Evolutionary conservation across 2,888 invertebrate genomes (phyloP).

Genomic region (Eustalomyia histrio): DNA sequence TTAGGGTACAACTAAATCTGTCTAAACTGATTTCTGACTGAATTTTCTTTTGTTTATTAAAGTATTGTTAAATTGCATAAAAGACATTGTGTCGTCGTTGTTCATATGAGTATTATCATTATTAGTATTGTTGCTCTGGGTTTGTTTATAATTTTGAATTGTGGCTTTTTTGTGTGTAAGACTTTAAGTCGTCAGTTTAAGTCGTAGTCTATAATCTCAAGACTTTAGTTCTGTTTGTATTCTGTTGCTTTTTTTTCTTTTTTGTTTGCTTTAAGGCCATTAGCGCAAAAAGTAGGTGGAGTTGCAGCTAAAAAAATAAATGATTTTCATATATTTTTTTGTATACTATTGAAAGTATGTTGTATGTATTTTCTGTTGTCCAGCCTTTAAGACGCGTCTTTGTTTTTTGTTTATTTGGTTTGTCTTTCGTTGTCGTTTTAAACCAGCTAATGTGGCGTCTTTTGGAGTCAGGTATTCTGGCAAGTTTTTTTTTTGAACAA

Average conservation of each 20-base stretch:
- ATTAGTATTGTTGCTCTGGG: constrained; percentile 18
- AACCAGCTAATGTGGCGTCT: constrained; percentile 54
- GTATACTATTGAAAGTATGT: constrained; percentile 32
- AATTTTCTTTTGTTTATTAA: background rate
- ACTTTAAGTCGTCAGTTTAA: constrained; percentile 58
- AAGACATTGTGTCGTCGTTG: constrained; percentile 64
- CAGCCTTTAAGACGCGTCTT: constrained; percentile 61
- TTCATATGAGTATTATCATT: constrained; percentile 16
- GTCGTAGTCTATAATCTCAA: constrained; percentile 26
- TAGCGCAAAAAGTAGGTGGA: constrained; percentile 66
- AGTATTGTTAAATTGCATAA: constrained; percentile 57
- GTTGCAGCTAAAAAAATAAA: constrained; percentile 49
- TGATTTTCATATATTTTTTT: background rate
- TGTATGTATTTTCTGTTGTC: constrained; percentile 38
- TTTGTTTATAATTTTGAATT: constrained; percentile 33
- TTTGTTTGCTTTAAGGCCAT: constrained; percentile 59
- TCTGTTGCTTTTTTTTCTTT: constrained; percentile 11
- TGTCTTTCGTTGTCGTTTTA: constrained; percentile 10
- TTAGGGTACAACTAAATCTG: background rate
- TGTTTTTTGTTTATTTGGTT: constrained; percentile 11
- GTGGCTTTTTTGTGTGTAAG: constrained; percentile 58
- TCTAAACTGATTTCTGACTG: too few species aligned
- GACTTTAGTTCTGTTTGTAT: constrained; percentile 9
- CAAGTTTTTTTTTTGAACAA: constrained; percentile 10
- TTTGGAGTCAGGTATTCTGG: constrained; percentile 51